phyloP scores from a whole-genome alignment of 2,113 vertebrate genomes.

The Tyrannus savana region DNA sequence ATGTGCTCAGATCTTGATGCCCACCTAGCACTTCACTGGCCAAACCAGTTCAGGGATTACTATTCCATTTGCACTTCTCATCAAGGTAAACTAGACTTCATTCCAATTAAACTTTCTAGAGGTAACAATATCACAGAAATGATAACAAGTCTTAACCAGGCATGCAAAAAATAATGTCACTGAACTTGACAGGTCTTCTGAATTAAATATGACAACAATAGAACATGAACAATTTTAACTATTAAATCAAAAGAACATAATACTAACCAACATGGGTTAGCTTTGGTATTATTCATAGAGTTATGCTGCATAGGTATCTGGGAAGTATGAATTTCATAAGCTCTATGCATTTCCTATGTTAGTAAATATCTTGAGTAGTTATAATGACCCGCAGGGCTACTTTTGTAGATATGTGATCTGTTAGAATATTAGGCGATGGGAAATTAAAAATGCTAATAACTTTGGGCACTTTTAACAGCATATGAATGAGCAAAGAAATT shows the following conservation, averaged over 20 bases:
- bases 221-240: not conserved
- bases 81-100: not conserved
- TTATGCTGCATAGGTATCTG: not conserved
- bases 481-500: slow-evolving; percentile 40
- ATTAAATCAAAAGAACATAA: not conserved
- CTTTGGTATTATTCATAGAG: not conserved
- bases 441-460: not conserved
- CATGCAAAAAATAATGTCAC: not conserved
- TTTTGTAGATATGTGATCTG: not conserved
- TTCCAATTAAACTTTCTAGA: not conserved
- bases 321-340: not conserved
- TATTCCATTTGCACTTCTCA: not conserved
- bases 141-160: not conserved
- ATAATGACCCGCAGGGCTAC: not conserved
- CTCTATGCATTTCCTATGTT: not conserved
- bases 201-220: not conserved
- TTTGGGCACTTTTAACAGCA: not conserved
- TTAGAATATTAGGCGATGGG: not conserved
- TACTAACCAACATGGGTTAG: not conserved
- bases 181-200: not conserved
- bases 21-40: not conserved
- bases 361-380: not conserved
- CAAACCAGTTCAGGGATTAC: not conserved
- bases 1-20: not conserved
- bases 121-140: not conserved